Percentiles rank a stretch among this genome's conserved stretches.
Evolutionary conservation across 2,797 vertebrate genomes (phyloP).

Genomic region (Lutjanus campechanus): DNA sequence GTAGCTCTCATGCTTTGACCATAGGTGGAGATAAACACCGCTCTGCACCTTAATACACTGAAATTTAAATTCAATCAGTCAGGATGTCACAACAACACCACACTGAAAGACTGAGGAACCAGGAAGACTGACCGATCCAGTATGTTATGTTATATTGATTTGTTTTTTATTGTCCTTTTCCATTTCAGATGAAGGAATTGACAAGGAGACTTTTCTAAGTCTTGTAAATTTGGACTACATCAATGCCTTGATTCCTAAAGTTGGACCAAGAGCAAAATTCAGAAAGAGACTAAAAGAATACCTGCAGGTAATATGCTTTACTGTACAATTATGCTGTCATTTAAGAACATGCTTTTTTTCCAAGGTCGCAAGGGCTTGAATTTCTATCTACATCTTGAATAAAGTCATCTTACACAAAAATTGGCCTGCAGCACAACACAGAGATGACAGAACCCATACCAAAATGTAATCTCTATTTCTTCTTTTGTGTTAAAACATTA

Average conservation of each 20-base stretch:
- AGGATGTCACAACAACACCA: neutral
- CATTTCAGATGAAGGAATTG: conserved; percentile 22
- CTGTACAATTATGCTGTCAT: neutral
- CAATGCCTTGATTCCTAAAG: conserved; percentile 29
- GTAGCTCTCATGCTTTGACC: too few species aligned
- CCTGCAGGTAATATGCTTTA: conserved; percentile 26
- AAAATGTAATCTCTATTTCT: neutral
- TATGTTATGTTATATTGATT: neutral
- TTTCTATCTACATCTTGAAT: neutral
- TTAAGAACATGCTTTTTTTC: neutral
- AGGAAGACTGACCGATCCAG: too few species aligned
- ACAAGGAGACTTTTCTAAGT: conserved; percentile 25
- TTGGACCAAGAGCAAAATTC: conserved; percentile 45
- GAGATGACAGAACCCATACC: neutral
- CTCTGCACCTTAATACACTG: neutral
- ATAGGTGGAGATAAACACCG: neutral
- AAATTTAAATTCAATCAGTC: neutral
- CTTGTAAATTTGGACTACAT: conserved; percentile 13
- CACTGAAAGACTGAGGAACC: neutral
- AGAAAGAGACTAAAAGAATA: conserved; percentile 28
- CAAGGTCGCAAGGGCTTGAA: neutral
- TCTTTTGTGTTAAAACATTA: neutral
- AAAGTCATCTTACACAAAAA: neutral
- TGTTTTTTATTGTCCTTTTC: neutral
- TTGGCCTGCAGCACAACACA: neutral